Conservation (phyloP, 23 tunicate genomes). For the Botrylloides violaceus region DNA sequence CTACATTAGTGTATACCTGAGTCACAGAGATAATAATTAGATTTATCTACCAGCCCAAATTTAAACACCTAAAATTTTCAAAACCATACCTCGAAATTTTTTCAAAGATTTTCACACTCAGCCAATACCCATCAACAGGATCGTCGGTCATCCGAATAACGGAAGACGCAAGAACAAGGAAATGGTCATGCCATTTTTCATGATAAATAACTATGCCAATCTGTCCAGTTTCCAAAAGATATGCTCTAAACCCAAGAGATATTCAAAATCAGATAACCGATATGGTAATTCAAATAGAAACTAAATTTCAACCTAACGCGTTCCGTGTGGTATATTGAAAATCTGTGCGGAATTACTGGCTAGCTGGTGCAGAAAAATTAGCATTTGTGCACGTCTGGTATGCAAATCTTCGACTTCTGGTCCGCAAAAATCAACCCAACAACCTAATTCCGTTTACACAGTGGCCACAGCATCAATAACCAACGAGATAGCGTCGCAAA, state of each 20-base stretch:
- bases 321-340: too few species aligned
- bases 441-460: too few species aligned
- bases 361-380: too few species aligned
- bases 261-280: not conserved
- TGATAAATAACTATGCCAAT: constrained; percentile 12
- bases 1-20: too few species aligned
- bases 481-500: too few species aligned
- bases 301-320: too few species aligned
- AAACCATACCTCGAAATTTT: constrained; percentile 6
- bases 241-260: constrained; percentile 18
- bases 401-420: too few species aligned
- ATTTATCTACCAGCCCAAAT: not conserved
- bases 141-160: constrained; percentile 48
- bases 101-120: constrained; percentile 30
- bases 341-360: too few species aligned
- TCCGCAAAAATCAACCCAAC: too few species aligned
- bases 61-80: constrained; percentile 27
- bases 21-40: constrained; percentile 6
- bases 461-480: too few species aligned
- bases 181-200: constrained; percentile 40
- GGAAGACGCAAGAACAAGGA: constrained; percentile 30
- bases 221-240: constrained; percentile 53
- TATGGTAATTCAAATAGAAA: too few species aligned
- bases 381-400: too few species aligned
- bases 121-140: constrained; percentile 56